Base-by-base conservation (phyloP, 1,140 invertebrate species). In the Helicoverpa armigera region DNA sequence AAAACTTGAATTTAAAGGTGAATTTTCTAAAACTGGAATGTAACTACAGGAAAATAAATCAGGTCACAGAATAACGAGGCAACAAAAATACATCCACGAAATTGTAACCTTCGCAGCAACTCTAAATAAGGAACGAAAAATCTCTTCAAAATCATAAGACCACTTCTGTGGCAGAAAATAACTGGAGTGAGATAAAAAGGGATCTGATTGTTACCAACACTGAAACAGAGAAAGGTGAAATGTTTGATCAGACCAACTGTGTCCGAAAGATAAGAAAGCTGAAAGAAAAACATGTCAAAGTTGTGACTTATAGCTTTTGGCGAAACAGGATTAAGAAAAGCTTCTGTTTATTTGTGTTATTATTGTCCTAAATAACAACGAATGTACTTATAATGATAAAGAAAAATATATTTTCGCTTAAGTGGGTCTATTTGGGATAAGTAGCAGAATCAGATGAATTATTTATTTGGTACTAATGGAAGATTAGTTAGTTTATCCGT, bases 221-320 rank as follows among this genome's bases (percentile, higher is more conserved):
- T 14, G 67, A 16, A 18, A 50, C 9, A 4, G 51, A 54, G 23
- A 35, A 58, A 67, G 35, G 43, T 48, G 18, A 43, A 7, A 43
- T 43, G 43, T 48, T n/a, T 16, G 13, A 11, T 9, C 23, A n/a
- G 58, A 69, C 16, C 65, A 69, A 16, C 70, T 73, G 70, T n/a
- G 53, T n/a, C 14, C 13, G 14, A 35, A 58, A 73, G 70, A 73
- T 73, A 73, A 72, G 12, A 13, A 35, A 7, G 29, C 13, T 31
- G 18, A 9, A 14, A 31, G 70, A 31, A 23, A 48, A 54, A 18
- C 18, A 43, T 73, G 70, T 58, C 18, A 58, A 56, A 48, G 7
- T n/a, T 48, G 14, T 70, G 18, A 73, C 11, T 73, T 29, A 73
- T 73, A 53, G 29, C 56, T 31, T 48, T 67, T 67, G n/a, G 7